Conservation (phyloP, 2,797 vertebrate species). For the Enteromius paludinosus region DNA sequence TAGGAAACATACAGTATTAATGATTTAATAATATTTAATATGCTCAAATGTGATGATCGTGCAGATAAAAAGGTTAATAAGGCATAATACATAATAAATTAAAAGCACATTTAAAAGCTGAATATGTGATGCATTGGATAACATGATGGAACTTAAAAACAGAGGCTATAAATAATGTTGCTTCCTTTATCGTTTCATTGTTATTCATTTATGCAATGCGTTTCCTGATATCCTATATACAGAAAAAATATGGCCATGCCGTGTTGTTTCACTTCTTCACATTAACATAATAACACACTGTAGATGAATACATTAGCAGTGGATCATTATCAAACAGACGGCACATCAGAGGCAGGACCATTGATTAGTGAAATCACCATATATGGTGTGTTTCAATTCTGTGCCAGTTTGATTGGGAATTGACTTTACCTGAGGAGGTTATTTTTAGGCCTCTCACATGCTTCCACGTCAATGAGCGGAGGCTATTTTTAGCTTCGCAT, state of each 20-base stretch:
- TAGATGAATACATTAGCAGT: constrained; percentile 4
- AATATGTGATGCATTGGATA: background rate
- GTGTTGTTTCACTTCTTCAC: constrained; percentile 6
- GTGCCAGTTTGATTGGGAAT: constrained; percentile 37
- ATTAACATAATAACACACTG: constrained; percentile 3
- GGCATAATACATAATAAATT: background rate
- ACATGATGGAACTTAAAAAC: background rate
- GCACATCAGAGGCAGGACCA: background rate
- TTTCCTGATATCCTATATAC: background rate
- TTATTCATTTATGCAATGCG: background rate
- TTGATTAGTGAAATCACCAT: constrained; percentile 7
- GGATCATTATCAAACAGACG: background rate
- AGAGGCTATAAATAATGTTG: background rate
- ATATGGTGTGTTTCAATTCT: background rate
- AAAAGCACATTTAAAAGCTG: background rate
- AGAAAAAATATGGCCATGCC: background rate
- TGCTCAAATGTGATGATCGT: background rate
- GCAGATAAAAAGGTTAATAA: background rate
- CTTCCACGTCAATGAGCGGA: constrained; percentile 47
- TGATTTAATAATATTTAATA: background rate
- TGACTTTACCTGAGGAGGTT: constrained; percentile 51
- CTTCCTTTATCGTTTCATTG: background rate
- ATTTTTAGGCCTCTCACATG: constrained; percentile 52
- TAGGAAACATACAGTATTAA: background rate
- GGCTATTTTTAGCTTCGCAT: constrained; percentile 52